Conservation (phyloP, 2,888 invertebrate genomes). For the Criorhina ranunculi region DNA sequence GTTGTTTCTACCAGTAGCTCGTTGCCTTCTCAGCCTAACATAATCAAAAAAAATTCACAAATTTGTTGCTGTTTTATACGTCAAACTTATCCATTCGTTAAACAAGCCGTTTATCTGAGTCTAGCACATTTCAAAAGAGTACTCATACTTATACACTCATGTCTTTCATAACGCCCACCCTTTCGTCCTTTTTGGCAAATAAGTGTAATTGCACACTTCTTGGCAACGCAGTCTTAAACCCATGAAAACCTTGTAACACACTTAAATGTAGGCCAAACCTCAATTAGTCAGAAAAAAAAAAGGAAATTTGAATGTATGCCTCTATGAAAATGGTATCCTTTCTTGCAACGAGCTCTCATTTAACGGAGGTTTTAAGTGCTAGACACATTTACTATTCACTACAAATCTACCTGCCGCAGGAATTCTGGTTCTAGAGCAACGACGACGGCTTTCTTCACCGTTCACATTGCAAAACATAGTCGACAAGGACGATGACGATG, state of each 20-base stretch:
- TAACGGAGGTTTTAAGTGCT: conserved; percentile 41
- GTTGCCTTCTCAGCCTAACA: too few relatives aligned
- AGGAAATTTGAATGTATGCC: conserved; percentile 25
- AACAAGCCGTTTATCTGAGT: not conserved
- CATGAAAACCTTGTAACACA: conserved; percentile 51
- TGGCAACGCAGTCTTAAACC: conserved; percentile 32
- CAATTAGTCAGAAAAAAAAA: conserved; percentile 39
- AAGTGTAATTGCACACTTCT: conserved; percentile 40
- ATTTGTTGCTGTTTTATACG: too few relatives aligned
- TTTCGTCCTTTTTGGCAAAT: not conserved
- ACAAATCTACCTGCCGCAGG: conserved; percentile 18
- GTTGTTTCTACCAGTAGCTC: too few relatives aligned
- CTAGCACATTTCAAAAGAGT: not conserved
- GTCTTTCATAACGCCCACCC: not conserved
- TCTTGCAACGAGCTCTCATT: conserved; percentile 45
- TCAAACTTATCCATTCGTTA: not conserved
- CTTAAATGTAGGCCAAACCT: conserved; percentile 66
- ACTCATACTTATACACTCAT: not conserved
- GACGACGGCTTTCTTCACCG: conserved; percentile 25
- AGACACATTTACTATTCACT: conserved; percentile 59
- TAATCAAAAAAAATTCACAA: too few relatives aligned
- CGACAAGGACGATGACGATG: conserved; percentile 13
- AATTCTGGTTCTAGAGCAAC: not conserved
- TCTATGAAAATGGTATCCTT: conserved; percentile 46
- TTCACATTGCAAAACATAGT: conserved; percentile 33